Conservation (phyloP, 2,888 invertebrate species). For the Papilio protenor region DNA sequence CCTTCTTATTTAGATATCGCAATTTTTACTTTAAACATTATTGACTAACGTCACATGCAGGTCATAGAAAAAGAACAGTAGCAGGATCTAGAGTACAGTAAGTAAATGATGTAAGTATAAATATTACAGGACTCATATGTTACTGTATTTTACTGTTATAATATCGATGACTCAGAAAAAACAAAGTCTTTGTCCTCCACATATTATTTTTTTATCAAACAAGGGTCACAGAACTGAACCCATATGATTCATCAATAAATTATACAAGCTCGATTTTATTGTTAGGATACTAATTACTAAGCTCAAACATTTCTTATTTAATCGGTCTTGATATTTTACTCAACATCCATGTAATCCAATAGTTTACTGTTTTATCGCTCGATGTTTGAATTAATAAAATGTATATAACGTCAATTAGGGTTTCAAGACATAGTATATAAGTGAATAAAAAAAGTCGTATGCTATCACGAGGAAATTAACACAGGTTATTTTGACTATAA, state of each 20-base stretch:
- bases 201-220: constrained; percentile 37
- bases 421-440: too few species aligned
- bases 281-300: background rate
- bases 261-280: constrained; percentile 34
- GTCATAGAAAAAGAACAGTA: too few species aligned
- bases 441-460: too few species aligned
- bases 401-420: too few species aligned
- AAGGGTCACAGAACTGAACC: constrained; percentile 39
- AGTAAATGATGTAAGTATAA: background rate
- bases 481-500: too few species aligned
- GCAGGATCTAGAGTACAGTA: background rate
- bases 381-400: background rate
- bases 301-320: background rate
- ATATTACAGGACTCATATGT: background rate
- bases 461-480: too few species aligned
- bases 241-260: constrained; percentile 28
- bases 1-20: background rate
- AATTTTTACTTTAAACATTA: background rate
- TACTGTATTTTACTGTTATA: constrained; percentile 12
- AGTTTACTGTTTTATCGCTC: background rate
- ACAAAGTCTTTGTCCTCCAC: constrained; percentile 33
- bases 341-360: background rate
- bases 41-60: background rate
- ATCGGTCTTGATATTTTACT: background rate
- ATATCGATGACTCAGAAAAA: constrained; percentile 41